Evolutionary conservation across 2,888 invertebrate genomes (phyloP), one percentile per base, ranked within the genome.

Genomic region (Cerastis leucographa): DNA sequence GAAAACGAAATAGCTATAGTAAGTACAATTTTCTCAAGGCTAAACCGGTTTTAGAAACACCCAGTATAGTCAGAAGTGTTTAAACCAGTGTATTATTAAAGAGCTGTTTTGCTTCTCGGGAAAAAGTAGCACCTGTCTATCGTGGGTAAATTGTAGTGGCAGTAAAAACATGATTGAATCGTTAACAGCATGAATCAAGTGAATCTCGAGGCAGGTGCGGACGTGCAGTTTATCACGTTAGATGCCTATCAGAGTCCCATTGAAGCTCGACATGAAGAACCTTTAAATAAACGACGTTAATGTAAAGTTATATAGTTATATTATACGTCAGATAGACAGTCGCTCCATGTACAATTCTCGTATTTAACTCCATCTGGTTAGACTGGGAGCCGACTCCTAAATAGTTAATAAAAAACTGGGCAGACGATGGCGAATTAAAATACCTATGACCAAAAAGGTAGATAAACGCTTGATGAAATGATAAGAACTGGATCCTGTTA

Each of bases 141-240:
- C 40, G 22, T 29, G 11, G n/a, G 19, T 68, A 56, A 29, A 54
- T 46, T 35, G 25, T 40, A 68, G 35, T 49, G 1, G 35, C 29
- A 40, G 51, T 54, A 70, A 78, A 67, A n/a, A 71, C 64, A n/a
- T 44, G 54, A 69, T 61, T 78, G 46, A 72, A 29, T 54, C n/a
- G 29, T 54, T 17, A 54, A 35, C 22, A 4, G 11, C 35, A 44
- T 44, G 25, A 44, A 51, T 40, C 59, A 51, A 59, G 64, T 51
- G 25, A 56, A 73, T 42, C 7, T 46, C 40, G 25, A 29, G 29
- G 17, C 29, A 67, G 11, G 22, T 68, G 78, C 46, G 25, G 42
- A 70, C 69, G 65, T 82, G 77, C 44, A 40, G 44, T 65, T 46
- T 19, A 29, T 59, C 65, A 61, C 59, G 68, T 65, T 59, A 40